Base-by-base conservation (phyloP, 1,140 invertebrate genomes). In the Calephelis nemesis region DNA sequence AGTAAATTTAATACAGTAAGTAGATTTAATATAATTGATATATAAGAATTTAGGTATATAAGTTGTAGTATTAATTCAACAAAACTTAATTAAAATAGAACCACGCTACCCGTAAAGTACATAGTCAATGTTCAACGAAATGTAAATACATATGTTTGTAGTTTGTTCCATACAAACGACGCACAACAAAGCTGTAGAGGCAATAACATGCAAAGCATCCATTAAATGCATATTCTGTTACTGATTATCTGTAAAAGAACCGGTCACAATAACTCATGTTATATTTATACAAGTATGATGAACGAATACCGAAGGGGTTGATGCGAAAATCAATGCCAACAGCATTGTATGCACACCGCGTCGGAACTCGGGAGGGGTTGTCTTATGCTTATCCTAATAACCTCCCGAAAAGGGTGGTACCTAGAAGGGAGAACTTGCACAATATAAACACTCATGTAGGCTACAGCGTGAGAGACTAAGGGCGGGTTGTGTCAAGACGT, bases 331-430 rank as follows among this genome's bases (percentile, higher is more conserved):
- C 50, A 52, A 52, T 52, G 50, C 50, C 19, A 52, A 52, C 50
- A 52, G 50, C 50, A 52, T 52, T 19, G 50, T 52, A 52, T 52
- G 50, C 50, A 52, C 50, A 52, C 50, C 50, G 50, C 50, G 50
- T 54, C 50, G 50, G 8, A 30, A 30, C 30, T 30, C 30, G 30
- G 30, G 50, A 54, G 50, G 50, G 50, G 50, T 19, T 54, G 50
- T 54, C 50, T 54, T 54, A 15, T 54, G 50, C 50, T 54, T 54
- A 54, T 54, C 50, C 50, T 54, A 54, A 54, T 54, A 54, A 54
- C 50, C 50, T 15, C 50, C 50, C 50, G 13, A 50, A 54, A 54
- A 54, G 50, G 50, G 50, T 54, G 50, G 50, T 54, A 15, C 50
- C 50, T 54, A 54, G 49, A 52, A 50, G 49, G 49, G 49, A 50